Percentiles rank a stretch among this genome's conserved stretches.
phyloP scores from a whole-genome alignment of 2,888 invertebrate genomes.

The Hetaerina titia region DNA sequence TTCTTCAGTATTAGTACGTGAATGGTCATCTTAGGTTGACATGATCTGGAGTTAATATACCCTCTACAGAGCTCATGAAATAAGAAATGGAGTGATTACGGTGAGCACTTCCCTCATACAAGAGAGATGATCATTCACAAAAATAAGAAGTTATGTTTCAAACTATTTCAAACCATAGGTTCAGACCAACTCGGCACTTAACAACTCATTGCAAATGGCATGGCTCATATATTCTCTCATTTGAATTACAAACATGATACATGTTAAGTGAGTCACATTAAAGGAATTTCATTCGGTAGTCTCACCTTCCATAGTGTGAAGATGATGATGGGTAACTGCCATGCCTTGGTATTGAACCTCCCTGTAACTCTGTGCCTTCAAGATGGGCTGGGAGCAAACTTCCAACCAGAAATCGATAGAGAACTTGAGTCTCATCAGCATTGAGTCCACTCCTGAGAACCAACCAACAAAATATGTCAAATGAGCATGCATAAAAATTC shows the following conservation, averaged over 20 bases:
- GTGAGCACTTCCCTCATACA: too few relatives aligned
- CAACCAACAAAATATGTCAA: constrained; percentile 3
- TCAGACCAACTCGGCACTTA: too few relatives aligned
- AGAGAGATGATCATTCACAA: constrained; percentile 51
- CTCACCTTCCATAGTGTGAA: constrained; percentile 78
- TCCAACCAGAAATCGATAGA: constrained; percentile 91
- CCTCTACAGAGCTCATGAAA: too few relatives aligned
- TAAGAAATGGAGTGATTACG: too few relatives aligned
- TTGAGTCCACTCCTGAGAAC: constrained; percentile 90
- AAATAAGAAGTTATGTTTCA: neutral
- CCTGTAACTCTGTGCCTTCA: constrained; percentile 84
- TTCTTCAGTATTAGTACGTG: neutral
- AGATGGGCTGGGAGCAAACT: constrained; percentile 89
- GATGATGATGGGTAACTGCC: constrained; percentile 70
- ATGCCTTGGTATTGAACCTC: constrained; percentile 83
- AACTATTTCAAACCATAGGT: too few relatives aligned
- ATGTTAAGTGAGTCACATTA: too few relatives aligned
- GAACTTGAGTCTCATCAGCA: constrained; percentile 90
- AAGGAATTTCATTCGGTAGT: constrained; percentile 54
- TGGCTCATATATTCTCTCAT: too few relatives aligned
- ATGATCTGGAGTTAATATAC: too few relatives aligned
- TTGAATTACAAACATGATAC: too few relatives aligned
- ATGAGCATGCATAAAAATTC: neutral
- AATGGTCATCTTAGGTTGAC: neutral
- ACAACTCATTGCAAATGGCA: too few relatives aligned